phyloP scores from a whole-genome alignment of 1,140 invertebrate species.

The Coelopa frigida region DNA sequence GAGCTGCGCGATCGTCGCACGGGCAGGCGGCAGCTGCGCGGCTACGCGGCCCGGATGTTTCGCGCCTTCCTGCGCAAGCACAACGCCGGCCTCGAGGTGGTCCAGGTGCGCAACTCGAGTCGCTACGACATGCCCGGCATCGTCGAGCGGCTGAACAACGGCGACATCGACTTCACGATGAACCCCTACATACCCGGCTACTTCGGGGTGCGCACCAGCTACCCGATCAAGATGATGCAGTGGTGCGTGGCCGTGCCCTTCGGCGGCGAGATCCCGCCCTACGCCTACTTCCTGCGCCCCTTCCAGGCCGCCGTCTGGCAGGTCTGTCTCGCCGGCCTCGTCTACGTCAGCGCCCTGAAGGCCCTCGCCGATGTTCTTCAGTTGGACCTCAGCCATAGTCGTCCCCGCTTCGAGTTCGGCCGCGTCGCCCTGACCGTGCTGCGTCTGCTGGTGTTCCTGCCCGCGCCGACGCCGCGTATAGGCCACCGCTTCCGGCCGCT shows the following conservation, averaged over 20 bases:
- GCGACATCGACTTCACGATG: constrained; percentile 7
- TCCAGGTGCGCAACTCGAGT: not conserved
- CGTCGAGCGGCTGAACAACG: constrained; percentile 5
- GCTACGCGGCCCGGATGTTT: constrained; percentile 8
- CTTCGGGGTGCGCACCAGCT: constrained; percentile 5
- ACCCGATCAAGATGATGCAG: constrained; percentile 11
- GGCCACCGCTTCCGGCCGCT: constrained; percentile 4
- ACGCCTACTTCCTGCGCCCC: constrained; percentile 11
- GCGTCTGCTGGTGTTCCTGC: constrained; percentile 11
- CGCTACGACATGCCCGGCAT: constrained; percentile 5
- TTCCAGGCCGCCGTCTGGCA: constrained; percentile 10
- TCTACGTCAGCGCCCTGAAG: no score
- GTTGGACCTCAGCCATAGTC: not conserved
- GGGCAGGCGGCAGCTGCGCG: not conserved
- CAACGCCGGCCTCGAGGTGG: constrained; percentile 8
- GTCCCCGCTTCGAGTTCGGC: constrained; percentile 1
- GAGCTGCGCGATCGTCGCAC: not conserved
- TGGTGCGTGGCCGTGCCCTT: constrained; percentile 10
- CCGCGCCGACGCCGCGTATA: not conserved
- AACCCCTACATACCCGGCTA: constrained; percentile 9
- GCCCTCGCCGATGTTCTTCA: no score
- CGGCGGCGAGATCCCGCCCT: constrained; percentile 6
- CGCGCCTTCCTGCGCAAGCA: constrained; percentile 3
- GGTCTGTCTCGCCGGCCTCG: constrained; percentile 1
- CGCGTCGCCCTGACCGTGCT: constrained; percentile 1